phyloP scores from a whole-genome alignment of 2,888 invertebrate species.

The Hermaeophaga mercurialis region DNA sequence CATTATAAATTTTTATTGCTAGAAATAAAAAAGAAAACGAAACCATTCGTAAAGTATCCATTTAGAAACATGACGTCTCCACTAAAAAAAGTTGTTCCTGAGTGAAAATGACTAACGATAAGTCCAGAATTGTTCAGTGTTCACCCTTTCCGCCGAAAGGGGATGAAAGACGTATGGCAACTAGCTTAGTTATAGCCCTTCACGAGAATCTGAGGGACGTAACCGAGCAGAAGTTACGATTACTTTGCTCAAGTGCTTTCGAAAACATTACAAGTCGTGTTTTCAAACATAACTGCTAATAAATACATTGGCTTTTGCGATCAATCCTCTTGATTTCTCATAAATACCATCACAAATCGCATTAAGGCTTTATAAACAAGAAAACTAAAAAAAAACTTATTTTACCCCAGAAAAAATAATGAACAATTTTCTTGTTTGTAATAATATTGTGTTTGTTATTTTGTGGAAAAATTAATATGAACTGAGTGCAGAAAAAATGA shows the following conservation, averaged over 20 bases:
- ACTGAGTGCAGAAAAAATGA: no score
- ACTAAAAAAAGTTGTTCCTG: slow-evolving; percentile 21
- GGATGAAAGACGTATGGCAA: slow-evolving; percentile 34
- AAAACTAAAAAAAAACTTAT: slow-evolving; percentile 2
- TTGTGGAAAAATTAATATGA: no score
- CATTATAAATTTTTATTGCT: slow-evolving; percentile 18
- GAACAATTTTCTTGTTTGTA: no score
- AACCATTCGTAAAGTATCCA: slow-evolving; percentile 23
- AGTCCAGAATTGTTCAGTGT: slow-evolving; percentile 26
- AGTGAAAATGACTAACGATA: slow-evolving; percentile 23
- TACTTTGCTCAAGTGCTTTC: slow-evolving; percentile 35
- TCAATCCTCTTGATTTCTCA: slow-evolving; percentile 15
- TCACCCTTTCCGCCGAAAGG: slow-evolving; percentile 26
- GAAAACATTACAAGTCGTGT: slow-evolving; percentile 35
- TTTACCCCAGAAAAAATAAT: no score
- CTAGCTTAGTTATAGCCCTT: slow-evolving; percentile 35
- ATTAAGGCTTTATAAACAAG: slow-evolving; percentile 13
- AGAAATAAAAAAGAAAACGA: slow-evolving; percentile 15
- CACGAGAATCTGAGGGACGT: slow-evolving; percentile 32
- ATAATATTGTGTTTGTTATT: no score
- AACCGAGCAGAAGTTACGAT: slow-evolving; percentile 36
- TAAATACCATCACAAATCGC: slow-evolving; percentile 15
- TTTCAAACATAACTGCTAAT: slow-evolving; percentile 34
- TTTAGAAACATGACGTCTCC: slow-evolving; percentile 24
- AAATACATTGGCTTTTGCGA: slow-evolving; percentile 27